Conservation (phyloP, 2,888 invertebrate genomes). For the Pyrrhia umbra region DNA sequence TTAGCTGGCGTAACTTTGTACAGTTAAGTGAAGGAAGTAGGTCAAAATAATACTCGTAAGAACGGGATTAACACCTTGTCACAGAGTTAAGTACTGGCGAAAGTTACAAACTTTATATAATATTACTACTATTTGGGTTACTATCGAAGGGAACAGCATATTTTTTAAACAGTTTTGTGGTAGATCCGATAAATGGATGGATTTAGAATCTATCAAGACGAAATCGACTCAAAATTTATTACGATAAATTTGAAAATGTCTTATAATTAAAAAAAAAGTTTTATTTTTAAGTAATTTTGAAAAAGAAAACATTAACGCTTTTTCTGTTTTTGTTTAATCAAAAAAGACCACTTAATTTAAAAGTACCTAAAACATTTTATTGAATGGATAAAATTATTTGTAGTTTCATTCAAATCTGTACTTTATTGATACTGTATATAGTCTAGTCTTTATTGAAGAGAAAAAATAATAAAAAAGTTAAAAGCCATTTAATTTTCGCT, state of each 20-base stretch:
- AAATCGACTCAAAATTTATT: no score
- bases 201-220: no score
- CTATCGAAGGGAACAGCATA: slow-evolving; percentile 20
- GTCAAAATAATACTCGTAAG: slow-evolving; percentile 54
- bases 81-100: slow-evolving; percentile 42
- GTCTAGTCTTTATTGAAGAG: neutral
- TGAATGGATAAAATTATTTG: neutral
- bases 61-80: slow-evolving; percentile 54
- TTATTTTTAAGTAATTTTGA: no score
- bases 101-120: slow-evolving; percentile 48
- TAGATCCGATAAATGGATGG: no score
- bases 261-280: no score
- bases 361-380: neutral
- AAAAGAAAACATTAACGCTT: no score
- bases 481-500: slow-evolving; percentile 59
- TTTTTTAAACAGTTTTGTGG: neutral
- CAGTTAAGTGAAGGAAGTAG: slow-evolving; percentile 53
- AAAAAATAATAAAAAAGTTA: slow-evolving; percentile 31
- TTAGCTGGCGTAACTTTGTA: slow-evolving; percentile 46
- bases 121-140: slow-evolving; percentile 38
- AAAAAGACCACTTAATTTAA: neutral
- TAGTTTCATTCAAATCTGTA: neutral
- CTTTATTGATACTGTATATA: neutral
- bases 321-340: neutral
- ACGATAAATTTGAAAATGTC: no score